Percentiles rank a stretch among this genome's conserved stretches.
These are phyloP conservation scores for Erebia palarica DNA, from an alignment of 2,888 invertebrate genomes.

Conservation along the genomic window DNA sequence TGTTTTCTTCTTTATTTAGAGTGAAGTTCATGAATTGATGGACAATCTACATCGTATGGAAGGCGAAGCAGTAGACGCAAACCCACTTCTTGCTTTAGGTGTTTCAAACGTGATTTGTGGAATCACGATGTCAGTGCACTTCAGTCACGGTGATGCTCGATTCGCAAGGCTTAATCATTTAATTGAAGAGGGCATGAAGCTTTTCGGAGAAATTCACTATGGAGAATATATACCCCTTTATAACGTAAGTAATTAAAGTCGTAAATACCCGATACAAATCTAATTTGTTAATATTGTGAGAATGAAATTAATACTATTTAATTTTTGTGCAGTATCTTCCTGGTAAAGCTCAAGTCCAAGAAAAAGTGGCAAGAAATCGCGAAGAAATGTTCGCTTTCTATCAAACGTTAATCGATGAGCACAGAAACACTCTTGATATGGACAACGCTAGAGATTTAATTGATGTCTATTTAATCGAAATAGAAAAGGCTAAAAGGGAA, in stretches of 20 bases:
- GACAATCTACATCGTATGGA: slow-evolving; percentile 84
- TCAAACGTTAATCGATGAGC: slow-evolving; percentile 91
- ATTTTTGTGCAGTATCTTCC: slow-evolving; percentile 79
- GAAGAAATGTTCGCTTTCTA: slow-evolving; percentile 93
- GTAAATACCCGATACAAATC: background rate
- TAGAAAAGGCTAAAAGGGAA: slow-evolving; percentile 90
- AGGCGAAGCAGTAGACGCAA: slow-evolving; percentile 88
- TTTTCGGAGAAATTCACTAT: slow-evolving; percentile 91
- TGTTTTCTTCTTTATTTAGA: slow-evolving; percentile 75
- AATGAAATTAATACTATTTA: background rate
- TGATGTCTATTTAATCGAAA: slow-evolving; percentile 93
- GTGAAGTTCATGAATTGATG: slow-evolving; percentile 89
- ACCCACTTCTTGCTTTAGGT: slow-evolving; percentile 89
- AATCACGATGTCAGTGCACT: slow-evolving; percentile 94
- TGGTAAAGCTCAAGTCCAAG: slow-evolving; percentile 83
- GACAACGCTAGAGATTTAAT: slow-evolving; percentile 91
- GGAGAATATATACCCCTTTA: slow-evolving; percentile 93
- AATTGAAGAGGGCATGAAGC: slow-evolving; percentile 95
- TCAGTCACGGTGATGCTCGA: slow-evolving; percentile 88
- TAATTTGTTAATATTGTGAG: background rate
- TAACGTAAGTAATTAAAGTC: slow-evolving; percentile 62
- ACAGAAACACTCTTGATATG: slow-evolving; percentile 88
- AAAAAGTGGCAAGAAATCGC: slow-evolving; percentile 86
- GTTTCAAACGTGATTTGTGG: slow-evolving; percentile 96
- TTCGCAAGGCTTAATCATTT: slow-evolving; percentile 91